A percentile compares a stretch with the other conserved stretches of the same genome.
These are phyloP conservation scores for Erebia ligea DNA, from an alignment of 2,888 invertebrate species.

Conservation along the genomic window DNA sequence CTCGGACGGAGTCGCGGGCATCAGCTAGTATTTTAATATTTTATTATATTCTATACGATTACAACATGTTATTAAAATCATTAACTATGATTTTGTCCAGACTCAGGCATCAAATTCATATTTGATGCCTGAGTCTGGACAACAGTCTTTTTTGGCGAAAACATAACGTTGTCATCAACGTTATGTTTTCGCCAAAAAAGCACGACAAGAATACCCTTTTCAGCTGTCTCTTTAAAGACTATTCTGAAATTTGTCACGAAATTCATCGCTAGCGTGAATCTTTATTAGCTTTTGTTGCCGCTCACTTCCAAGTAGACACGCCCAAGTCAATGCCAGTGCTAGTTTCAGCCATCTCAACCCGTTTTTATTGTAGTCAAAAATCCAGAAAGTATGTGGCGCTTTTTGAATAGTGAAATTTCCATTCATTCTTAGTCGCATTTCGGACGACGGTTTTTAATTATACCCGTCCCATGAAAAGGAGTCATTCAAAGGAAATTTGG, in stretches of 20 bases:
- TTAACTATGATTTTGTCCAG: no score
- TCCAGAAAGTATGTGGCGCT: slow-evolving; percentile 6
- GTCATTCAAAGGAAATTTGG: slow-evolving; percentile 7
- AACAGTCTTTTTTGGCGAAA: no score
- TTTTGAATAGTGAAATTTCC: slow-evolving; percentile 5
- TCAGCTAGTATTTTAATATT: no score
- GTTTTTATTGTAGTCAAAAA: slow-evolving; percentile 8
- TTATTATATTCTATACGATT: no score
- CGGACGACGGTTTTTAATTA: slow-evolving; percentile 8
- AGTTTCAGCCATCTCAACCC: slow-evolving; percentile 22
- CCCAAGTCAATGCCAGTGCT: slow-evolving; percentile 33
- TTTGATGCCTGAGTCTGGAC: no score
- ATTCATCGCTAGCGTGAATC: slow-evolving; percentile 20
- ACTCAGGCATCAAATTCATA: no score
- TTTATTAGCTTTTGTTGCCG: slow-evolving; percentile 29
- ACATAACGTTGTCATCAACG: no score
- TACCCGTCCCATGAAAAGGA: slow-evolving; percentile 8
- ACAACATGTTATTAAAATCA: no score
- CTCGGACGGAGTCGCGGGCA: no score
- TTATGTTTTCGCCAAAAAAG: slow-evolving; percentile 15
- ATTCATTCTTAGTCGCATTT: slow-evolving; percentile 1
- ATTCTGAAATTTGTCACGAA: slow-evolving; percentile 28
- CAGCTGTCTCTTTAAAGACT: slow-evolving; percentile 28
- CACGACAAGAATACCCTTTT: slow-evolving; percentile 29
- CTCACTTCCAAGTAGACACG: slow-evolving; percentile 28